Conservation (phyloP, 1,140 invertebrate genomes). For the Drosophila seguyi region DNA sequence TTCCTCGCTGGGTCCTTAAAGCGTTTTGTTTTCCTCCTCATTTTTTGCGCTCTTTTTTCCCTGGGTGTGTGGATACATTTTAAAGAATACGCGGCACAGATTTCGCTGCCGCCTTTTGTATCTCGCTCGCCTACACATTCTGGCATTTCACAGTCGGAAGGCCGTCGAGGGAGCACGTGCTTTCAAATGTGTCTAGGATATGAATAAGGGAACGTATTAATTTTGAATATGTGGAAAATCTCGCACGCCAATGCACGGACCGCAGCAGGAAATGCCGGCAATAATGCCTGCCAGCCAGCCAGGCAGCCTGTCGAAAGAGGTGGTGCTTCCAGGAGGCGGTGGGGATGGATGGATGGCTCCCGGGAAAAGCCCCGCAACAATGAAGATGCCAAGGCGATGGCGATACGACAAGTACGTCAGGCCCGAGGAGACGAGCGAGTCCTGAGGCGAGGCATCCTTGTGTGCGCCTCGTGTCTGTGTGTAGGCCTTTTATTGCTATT, state of each 20-base stretch:
- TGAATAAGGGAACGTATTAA: constrained; percentile 79
- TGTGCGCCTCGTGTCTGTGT: constrained; percentile 9
- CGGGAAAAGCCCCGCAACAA: constrained; percentile 58
- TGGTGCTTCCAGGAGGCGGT: background rate
- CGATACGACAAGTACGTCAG: constrained; percentile 80
- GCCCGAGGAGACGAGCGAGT: constrained; percentile 14
- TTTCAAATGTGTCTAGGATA: constrained; percentile 79
- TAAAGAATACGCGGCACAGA: constrained; percentile 33
- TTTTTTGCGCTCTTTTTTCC: background rate
- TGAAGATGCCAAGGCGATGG: constrained; percentile 75
- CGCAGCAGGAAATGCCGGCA: constrained; percentile 71
- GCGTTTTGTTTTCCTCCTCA: constrained; percentile 14
- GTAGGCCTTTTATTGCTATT: constrained; percentile 84
- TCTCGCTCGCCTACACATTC: constrained; percentile 28
- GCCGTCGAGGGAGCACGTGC: constrained; percentile 71
- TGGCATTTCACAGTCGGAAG: constrained; percentile 66
- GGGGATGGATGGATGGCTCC: constrained; percentile 3
- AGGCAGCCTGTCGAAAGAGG: constrained; percentile 43
- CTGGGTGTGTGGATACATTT: constrained; percentile 14
- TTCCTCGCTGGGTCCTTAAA: constrained; percentile 36
- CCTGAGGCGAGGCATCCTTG: constrained; percentile 3
- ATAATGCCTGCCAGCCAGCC: constrained; percentile 54
- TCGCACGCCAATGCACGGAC: constrained; percentile 61
- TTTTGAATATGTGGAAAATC: constrained; percentile 83
- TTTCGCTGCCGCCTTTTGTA: constrained; percentile 25